A percentile compares a stretch with the other conserved stretches of the same genome.
Conservation (phyloP, 1,140 invertebrate genomes). For the Hesperophylax magnus region DNA sequence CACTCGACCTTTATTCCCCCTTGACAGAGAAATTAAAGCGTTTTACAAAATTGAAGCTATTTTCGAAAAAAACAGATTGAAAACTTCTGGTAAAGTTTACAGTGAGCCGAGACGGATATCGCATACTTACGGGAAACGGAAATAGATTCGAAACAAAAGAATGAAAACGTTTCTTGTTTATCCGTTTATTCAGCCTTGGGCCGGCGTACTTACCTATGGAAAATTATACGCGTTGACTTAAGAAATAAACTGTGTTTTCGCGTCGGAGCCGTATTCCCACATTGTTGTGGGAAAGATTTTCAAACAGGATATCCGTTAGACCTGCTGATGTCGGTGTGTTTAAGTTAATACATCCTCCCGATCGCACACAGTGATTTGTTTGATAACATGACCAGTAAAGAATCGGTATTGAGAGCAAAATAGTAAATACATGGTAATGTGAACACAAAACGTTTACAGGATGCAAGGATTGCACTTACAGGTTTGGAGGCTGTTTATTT, state of each 20-base stretch:
- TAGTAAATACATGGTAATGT: too few species aligned
- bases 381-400: too few species aligned
- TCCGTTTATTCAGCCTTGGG: constrained; percentile 18
- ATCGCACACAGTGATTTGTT: background rate
- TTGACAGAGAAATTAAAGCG: too few species aligned
- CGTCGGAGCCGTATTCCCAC: background rate
- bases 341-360: background rate
- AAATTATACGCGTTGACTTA: background rate
- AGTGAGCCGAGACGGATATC: background rate
- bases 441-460: too few species aligned
- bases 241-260: background rate
- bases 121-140: constrained; percentile 26
- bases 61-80: too few species aligned
- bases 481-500: too few species aligned
- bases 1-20: too few species aligned
- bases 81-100: too few species aligned
- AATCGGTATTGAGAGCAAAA: too few species aligned
- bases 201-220: background rate
- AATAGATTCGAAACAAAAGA: constrained; percentile 36
- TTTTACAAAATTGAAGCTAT: too few species aligned
- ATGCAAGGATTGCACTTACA: too few species aligned
- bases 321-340: background rate
- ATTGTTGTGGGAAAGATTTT: constrained; percentile 8
- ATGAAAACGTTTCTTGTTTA: constrained; percentile 10
- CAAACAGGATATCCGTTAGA: constrained; percentile 21